These are phyloP conservation scores for Hypercompe scribonia DNA, from an alignment of 2,888 invertebrate genomes.

Conservation along the genomic window DNA sequence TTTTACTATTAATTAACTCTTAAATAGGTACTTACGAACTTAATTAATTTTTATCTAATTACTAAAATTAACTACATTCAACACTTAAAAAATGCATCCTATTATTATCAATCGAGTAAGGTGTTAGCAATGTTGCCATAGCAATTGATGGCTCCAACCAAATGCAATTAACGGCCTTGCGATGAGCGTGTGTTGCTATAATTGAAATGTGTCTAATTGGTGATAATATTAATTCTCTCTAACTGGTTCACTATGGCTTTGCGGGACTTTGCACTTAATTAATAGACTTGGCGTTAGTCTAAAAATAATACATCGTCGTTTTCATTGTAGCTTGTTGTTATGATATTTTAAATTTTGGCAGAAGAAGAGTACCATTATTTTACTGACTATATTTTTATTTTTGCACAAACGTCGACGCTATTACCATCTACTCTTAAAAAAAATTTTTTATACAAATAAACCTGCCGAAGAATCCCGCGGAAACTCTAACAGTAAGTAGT, in stretches of 20 bases:
- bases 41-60: conserved; percentile 3
- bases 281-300: neutral
- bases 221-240: conserved; percentile 32
- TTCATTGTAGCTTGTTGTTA: neutral
- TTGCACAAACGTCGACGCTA: no score
- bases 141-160: conserved; percentile 37
- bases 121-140: conserved; percentile 19
- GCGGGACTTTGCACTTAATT: conserved; percentile 7
- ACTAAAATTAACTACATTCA: neutral
- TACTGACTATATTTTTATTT: neutral
- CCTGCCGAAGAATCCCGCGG: no score
- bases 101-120: conserved; percentile 14
- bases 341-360: neutral
- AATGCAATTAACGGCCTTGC: conserved; percentile 38
- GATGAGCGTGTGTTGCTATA: conserved; percentile 37
- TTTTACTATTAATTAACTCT: neutral
- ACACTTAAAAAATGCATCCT: conserved; percentile 6
- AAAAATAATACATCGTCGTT: neutral
- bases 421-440: no score
- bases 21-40: neutral
- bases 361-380: neutral
- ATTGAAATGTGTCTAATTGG: conserved; percentile 56
- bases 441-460: no score
- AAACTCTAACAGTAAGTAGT: no score
- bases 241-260: conserved; percentile 14